A percentile compares a stretch with the other conserved stretches of the same genome.
Conservation (phyloP, 2,797 vertebrate species). For the Lepilemur ruficaudatus region DNA sequence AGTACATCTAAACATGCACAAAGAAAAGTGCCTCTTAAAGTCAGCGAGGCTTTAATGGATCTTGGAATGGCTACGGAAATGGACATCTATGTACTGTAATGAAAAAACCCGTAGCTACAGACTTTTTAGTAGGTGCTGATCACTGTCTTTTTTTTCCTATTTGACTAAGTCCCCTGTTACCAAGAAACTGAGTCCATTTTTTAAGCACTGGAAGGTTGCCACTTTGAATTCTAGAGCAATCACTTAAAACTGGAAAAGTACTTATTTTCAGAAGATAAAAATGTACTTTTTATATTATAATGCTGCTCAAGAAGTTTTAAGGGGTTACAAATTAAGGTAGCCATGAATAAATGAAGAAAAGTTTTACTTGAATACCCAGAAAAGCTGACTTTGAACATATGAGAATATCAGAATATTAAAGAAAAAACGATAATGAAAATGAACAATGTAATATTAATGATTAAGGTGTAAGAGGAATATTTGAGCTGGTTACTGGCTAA, state of each 20-base stretch:
- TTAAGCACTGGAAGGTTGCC: slow-evolving; percentile 21
- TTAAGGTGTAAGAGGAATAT: neutral
- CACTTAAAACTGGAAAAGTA: slow-evolving; percentile 2
- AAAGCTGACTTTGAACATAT: slow-evolving; percentile 37
- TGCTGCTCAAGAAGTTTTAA: neutral
- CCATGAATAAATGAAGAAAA: slow-evolving; percentile 34
- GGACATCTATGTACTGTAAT: neutral
- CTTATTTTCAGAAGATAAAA: slow-evolving; percentile 18
- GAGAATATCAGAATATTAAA: neutral
- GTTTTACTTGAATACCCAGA: slow-evolving; percentile 8
- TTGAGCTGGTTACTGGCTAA: neutral
- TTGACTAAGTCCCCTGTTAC: neutral
- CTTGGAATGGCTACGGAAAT: neutral
- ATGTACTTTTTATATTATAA: neutral
- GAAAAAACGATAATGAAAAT: neutral
- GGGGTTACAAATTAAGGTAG: neutral
- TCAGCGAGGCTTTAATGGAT: slow-evolving; percentile 19
- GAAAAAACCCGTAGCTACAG: neutral
- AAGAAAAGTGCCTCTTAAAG: slow-evolving; percentile 7
- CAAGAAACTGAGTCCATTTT: neutral
- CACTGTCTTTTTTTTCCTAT: neutral
- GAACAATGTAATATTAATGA: neutral
- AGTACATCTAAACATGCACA: neutral
- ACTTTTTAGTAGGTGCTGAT: neutral
- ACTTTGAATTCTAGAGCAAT: slow-evolving; percentile 3